phyloP scores from a whole-genome alignment of 2,113 vertebrate species.

The Meriones unguiculatus region DNA sequence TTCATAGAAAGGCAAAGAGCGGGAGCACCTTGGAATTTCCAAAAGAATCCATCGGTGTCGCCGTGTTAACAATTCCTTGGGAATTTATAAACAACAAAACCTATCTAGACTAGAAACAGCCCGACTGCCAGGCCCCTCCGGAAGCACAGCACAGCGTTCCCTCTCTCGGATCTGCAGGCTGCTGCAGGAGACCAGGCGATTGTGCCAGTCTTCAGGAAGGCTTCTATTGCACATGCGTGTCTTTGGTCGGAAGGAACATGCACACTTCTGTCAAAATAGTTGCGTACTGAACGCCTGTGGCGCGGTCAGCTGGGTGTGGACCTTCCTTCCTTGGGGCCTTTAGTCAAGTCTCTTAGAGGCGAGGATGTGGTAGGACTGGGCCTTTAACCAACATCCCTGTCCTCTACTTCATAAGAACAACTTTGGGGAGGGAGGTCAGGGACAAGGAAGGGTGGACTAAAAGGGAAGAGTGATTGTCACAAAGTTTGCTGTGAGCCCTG shows the following conservation, averaged over 20 bases:
- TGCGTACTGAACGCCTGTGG: slow-evolving; percentile 66
- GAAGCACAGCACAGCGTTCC: not conserved
- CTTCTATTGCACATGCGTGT: slow-evolving; percentile 86
- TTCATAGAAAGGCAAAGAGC: slow-evolving; percentile 77
- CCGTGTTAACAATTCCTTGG: slow-evolving; percentile 86
- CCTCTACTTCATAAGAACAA: not conserved
- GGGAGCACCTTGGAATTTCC: slow-evolving; percentile 86
- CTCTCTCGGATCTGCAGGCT: not conserved
- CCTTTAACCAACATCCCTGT: slow-evolving; percentile 54
- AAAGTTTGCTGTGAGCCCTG: not conserved
- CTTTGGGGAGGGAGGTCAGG: not conserved
- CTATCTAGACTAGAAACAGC: slow-evolving; percentile 58
- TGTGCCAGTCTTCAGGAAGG: slow-evolving; percentile 25
- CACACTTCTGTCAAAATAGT: slow-evolving; percentile 59
- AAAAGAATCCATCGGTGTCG: slow-evolving; percentile 87
- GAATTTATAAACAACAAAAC: slow-evolving; percentile 82
- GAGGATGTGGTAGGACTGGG: slow-evolving; percentile 31
- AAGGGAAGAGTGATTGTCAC: slow-evolving; percentile 22
- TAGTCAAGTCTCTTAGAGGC: not conserved
- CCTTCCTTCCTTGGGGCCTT: slow-evolving; percentile 27
- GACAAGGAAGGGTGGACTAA: not conserved
- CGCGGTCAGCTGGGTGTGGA: slow-evolving; percentile 63
- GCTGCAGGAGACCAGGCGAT: not conserved
- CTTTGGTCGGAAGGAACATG: slow-evolving; percentile 86
- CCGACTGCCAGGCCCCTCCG: slow-evolving; percentile 60